Evolutionary conservation across 1,140 invertebrate species (phyloP), one percentile per base, ranked within the genome.

Genomic region (Cydia strobilella): DNA sequence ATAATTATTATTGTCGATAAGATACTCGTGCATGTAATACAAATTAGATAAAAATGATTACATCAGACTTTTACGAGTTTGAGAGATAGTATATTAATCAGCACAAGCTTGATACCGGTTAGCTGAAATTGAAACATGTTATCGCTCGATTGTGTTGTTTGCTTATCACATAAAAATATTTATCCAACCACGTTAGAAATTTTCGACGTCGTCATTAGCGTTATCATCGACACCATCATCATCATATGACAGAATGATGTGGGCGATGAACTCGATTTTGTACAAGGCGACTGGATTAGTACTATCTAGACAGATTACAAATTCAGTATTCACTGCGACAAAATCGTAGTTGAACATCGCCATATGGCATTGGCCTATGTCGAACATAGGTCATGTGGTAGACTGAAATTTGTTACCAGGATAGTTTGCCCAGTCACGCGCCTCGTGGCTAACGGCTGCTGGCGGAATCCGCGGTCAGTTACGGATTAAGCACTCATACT

Each of bases 151-250:
- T 59, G 20, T 59, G 18, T 54, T 54, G 51, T 59, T 59, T 59
- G 54, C 54, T 59, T 59, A 59, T 59, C 54, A 59, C 10, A 59
- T 59, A 9, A 59, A 59, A 59, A 59, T 59, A 59, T 59, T 59
- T 23, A 59, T 59, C 18, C 54, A 23, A 12, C 15, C 18, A 23
- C 45, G 45, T 48, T 48, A 15, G n/a, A 23, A 59, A 59, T 59
- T 20, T 23, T 59, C 54, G 20, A 59, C 54, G n/a, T 51, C 48
- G n/a, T 51, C 15, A 51, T 51, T 51, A 3, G 54, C 20, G 54
- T 59, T 45, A 45, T 45, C 42, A 45, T 45, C 42, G 42, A 15
- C 42, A 15, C 10, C 12, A 45, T 45, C 12, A 45, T 45, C 42
- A 45, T 45, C 42, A 3, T 12, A 42, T 42, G 39, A 42, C 39